Conservation (phyloP, 2,888 invertebrate species). For the Diaprepes abbreviatus region DNA sequence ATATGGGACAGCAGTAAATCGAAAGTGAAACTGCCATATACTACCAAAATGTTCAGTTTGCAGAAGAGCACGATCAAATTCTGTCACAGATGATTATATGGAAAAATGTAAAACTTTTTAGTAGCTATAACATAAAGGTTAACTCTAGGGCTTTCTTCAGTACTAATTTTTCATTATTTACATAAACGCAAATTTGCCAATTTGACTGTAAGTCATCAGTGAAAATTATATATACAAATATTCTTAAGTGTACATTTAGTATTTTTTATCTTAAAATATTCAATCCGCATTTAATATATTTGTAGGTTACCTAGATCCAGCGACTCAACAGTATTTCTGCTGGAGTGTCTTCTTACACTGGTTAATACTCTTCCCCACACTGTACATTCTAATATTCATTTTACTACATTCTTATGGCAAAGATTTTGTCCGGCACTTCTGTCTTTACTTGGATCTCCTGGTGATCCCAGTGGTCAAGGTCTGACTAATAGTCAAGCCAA, state of each 20-base stretch:
- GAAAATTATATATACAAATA: neutral
- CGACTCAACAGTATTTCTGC: constrained; percentile 80
- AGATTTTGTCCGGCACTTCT: constrained; percentile 92
- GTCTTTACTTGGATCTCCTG: constrained; percentile 88
- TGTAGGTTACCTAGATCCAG: constrained; percentile 75
- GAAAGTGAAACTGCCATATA: too few species aligned
- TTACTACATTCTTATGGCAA: constrained; percentile 92
- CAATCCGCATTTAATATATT: neutral
- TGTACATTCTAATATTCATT: constrained; percentile 87
- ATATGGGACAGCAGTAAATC: too few species aligned
- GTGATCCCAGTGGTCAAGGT: constrained; percentile 82
- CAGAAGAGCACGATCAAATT: too few species aligned
- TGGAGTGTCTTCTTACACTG: constrained; percentile 89
- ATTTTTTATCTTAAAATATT: too few species aligned
- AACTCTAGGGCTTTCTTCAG: too few species aligned
- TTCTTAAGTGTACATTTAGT: too few species aligned
- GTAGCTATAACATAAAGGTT: too few species aligned
- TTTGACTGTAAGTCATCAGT: too few species aligned
- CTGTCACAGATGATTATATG: too few species aligned
- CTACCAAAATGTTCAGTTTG: too few species aligned
- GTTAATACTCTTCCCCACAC: constrained; percentile 87
- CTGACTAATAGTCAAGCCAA: constrained; percentile 89
- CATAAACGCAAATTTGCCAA: neutral
- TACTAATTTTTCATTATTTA: too few species aligned
- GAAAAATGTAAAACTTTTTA: too few species aligned